A percentile compares a stretch with the other conserved stretches of the same genome.
Evolutionary conservation across 1,140 invertebrate genomes (phyloP).

Genomic region (Aphidius ervi): DNA sequence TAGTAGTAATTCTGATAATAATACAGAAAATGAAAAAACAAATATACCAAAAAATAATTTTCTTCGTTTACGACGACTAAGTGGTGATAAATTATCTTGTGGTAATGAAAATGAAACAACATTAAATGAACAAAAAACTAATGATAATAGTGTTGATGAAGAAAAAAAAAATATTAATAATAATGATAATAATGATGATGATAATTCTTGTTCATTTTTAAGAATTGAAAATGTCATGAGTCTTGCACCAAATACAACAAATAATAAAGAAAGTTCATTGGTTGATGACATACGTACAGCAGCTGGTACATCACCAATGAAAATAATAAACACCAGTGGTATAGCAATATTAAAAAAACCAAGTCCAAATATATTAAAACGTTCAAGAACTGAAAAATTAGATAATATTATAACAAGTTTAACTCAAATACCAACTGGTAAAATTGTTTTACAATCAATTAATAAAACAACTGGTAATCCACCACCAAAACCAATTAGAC

Average conservation of each 20-base stretch:
- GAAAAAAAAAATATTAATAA: not conserved
- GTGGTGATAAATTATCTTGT: constrained; percentile 44
- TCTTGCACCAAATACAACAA: constrained; percentile 32
- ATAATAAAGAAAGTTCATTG: constrained; percentile 25
- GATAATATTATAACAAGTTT: constrained; percentile 26
- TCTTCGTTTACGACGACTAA: constrained; percentile 42
- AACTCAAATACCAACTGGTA: constrained; percentile 2
- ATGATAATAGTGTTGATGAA: constrained; percentile 8
- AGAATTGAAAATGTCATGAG: constrained; percentile 49
- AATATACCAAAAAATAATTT: constrained; percentile 32
- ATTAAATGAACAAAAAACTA: not conserved
- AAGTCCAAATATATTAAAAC: constrained; percentile 39
- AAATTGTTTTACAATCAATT: not conserved
- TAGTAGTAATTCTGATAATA: not conserved
- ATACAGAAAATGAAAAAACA: not conserved
- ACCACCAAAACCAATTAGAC: not conserved
- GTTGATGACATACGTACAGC: constrained; percentile 41
- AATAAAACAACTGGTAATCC: not conserved
- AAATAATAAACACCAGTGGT: constrained; percentile 14
- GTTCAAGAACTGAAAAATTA: not conserved
- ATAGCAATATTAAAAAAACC: constrained; percentile 40
- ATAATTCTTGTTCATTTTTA: constrained; percentile 39
- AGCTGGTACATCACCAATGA: constrained; percentile 35
- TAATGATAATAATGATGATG: constrained; percentile 20
- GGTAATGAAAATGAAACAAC: constrained; percentile 14